Base-by-base conservation (phyloP, 2,888 invertebrate species). In the Tipula confusa region DNA sequence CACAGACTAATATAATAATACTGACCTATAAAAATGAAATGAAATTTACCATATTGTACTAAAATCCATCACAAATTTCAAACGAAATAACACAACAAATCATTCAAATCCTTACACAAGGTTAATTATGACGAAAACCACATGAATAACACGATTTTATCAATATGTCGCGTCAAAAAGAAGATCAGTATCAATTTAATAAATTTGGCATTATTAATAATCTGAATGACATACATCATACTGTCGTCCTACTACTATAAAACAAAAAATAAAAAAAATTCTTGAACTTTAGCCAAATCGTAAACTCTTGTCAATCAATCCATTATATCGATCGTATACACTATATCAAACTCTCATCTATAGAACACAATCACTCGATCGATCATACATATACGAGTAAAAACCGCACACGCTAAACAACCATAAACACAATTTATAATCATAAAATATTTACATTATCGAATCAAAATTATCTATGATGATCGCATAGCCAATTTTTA, bases 341-440 rank as follows among this genome's bases (percentile, higher is more conserved):
- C 64, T 64, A 64, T 64, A 64, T 64, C 64, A 64, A 64, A 64
- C 24, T 24, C 1, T 64, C 24, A 64, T 24, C 9, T 64, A n/a
- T n/a, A 2, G 24, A 64, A 24, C 43, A 11, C 15, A 36, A n/a
- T 43, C 43, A 6, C 4, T 43, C 43, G 43, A 43, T 15, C 64
- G 64, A 64, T 64, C 64, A 24, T 64, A 64, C n/a, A n/a, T 2
- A 13, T n/a, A 38, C 1, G n/a, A 38, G 2, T 2, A 38, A n/a
- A 43, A 43, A 64, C 9, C 64, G 64, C 64, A 43, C 43, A 43
- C 43, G 3, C 43, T 1, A 43, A 15, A 15, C 43, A 15, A 43
- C 43, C 43, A 43, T 43, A 64, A 64, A 64, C 64, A 64, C 64
- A 64, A 64, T 64, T 64, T 64, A 64, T 64, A 64, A 64, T 64